Conservation (phyloP, 2,888 invertebrate species). For the Boloria selene region DNA sequence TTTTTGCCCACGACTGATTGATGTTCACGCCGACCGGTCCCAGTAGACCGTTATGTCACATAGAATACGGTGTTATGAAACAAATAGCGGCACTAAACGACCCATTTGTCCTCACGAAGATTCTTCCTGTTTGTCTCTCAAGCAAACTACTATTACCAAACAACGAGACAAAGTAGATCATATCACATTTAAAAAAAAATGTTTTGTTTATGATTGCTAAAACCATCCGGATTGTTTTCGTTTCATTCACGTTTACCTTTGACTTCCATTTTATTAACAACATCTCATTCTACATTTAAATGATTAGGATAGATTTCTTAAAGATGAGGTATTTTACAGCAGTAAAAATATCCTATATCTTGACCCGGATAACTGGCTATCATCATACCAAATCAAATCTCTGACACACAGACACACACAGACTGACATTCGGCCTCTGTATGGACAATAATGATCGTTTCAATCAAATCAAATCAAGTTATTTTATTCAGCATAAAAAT, state of each 20-base stretch:
- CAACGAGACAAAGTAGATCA: not conserved
- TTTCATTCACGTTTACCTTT: constrained; percentile 62
- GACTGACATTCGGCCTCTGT: no score
- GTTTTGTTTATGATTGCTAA: constrained; percentile 8
- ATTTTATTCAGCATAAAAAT: no score
- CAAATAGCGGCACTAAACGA: constrained; percentile 28
- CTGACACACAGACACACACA: no score
- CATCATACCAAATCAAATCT: no score
- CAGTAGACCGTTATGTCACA: constrained; percentile 50
- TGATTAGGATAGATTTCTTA: no score
- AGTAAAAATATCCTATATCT: no score
- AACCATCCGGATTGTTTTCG: not conserved
- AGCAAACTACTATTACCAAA: not conserved
- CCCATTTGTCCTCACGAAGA: constrained; percentile 21
- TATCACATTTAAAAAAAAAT: not conserved
- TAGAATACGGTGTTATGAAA: constrained; percentile 31
- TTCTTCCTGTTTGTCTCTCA: constrained; percentile 22
- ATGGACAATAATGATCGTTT: no score
- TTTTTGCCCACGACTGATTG: constrained; percentile 50
- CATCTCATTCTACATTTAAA: no score
- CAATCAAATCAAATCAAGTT: no score
- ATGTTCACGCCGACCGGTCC: constrained; percentile 40
- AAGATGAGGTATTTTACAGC: no score
- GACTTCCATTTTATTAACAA: constrained; percentile 41
- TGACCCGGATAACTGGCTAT: no score